phyloP scores from a whole-genome alignment of 2,797 vertebrate species.

The Tarsius wallacei region DNA sequence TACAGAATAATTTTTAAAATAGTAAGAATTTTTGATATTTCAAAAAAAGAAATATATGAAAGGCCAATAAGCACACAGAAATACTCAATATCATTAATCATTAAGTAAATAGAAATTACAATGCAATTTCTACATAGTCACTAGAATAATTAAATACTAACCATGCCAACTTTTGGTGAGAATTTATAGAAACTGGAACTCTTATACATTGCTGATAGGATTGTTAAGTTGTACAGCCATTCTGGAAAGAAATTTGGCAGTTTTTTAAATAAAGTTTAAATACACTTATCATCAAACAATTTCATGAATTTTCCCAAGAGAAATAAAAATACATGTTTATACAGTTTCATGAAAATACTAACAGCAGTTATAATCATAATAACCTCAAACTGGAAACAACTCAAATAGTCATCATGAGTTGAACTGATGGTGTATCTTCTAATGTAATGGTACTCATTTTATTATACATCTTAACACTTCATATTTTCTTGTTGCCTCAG shows the following conservation, averaged over 20 bases:
- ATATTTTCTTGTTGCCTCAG: neutral
- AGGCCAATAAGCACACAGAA: neutral
- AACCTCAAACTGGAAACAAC: neutral
- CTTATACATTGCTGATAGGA: neutral
- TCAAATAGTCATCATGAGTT: neutral
- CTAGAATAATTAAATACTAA: neutral
- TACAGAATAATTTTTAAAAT: neutral
- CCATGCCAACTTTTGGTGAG: neutral
- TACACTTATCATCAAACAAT: neutral
- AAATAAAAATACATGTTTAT: neutral
- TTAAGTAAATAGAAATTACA: slow-evolving; percentile 23
- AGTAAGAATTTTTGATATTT: neutral
- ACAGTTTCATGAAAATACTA: neutral
- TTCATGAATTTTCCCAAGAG: neutral
- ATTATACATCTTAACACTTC: neutral
- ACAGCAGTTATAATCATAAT: neutral
- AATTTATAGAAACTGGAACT: neutral
- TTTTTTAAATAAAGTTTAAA: neutral
- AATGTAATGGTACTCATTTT: neutral
- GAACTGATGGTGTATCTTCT: neutral
- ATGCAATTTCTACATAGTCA: neutral
- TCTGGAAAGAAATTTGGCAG: neutral
- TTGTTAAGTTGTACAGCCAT: neutral
- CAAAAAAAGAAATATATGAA: neutral
- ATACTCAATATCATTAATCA: neutral